Evolutionary conservation across 2,888 invertebrate species (phyloP), one percentile per base, ranked within the genome.

Genomic region (Spodoptera exigua): DNA sequence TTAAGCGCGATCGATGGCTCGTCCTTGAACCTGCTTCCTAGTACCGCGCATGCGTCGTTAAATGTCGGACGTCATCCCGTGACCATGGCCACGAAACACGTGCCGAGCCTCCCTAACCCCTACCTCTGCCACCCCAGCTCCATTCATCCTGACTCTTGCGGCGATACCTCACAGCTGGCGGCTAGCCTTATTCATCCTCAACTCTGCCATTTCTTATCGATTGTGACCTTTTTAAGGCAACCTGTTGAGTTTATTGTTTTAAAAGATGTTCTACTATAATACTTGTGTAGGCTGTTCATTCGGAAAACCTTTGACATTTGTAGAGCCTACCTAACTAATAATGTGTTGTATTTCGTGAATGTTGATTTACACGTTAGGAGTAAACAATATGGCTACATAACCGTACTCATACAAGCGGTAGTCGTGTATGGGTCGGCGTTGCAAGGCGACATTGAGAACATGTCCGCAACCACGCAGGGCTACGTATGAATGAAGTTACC

Each of bases 21-120:
- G 90, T 89, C 93, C 93, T 92, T 94, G 93, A 94, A 92, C 93
- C 86, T 79, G 82, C 69, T 66, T 76, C 68, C 61, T 60, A 53
- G 65, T 66, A 84, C 69, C 83, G 88, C 92, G 91, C 88, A 90
- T 84, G 91, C 87, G 85, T 79, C 72, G 45, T 69, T 83, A 84
- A 88, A 88, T 85, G 84, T 84, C 89, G 77, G 82, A 92, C 91
- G 93, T 93, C 93, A 93, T 85, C 63, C 78, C 83, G 86, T 87
- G 91, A 82, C 92, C 93, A 87, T 91, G 92, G 90, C 90, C 91
- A 87, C 88, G 86, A 87, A 81, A 85, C 89, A 84, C 87, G 86
- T 86, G 87, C 79, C 78, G 46, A 60, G 62, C 79, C 79, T 79
- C 79, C 78, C 71, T 76, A 64, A 78, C 79, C 74, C 58, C 45